Evolutionary conservation across 2,888 invertebrate genomes (phyloP), one percentile per base, ranked within the genome.

Genomic region (Tipula helvola): DNA sequence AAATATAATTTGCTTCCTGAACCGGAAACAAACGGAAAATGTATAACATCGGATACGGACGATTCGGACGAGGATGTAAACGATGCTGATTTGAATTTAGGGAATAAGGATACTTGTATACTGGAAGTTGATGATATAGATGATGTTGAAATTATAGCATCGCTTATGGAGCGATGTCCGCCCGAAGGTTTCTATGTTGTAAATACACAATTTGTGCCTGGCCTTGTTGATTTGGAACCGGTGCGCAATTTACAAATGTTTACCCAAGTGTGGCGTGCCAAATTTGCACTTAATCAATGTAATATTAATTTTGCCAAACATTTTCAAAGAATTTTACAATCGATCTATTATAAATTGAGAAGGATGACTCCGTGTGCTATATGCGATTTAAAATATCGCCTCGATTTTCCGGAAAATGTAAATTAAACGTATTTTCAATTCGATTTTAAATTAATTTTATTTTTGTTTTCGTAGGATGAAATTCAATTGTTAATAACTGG

Each of bases 321-420:
- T 89, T 93, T 93, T 88, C 92, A 93, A 88, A 90, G 92, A 91
- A 92, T 95, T 86, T 90, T 95, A 41, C 94, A 95, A 93, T 95
- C 95, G 88, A 95, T 98, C 86, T 96, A 95, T 90, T 98, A 98
- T 92, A 98, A 98, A 92, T 92, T 98, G 89, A 93, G 98, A 12
- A 93, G 96, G 13, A 95, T 97, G 94, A 95, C 95, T 88, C 98
- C 98, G 0, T 97, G 97, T 91, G 96, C 97, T 16, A 92, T 98
- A 18, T 95, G 96, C 88, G 95, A 96, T 90, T 92, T 98, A 42
- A 93, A 94, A 89, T 97, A 98, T 91, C 94, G 95, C 88, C 93
- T 98, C 0, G 97, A 97, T 88, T 93, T 98, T 88, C 97, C 98
- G 0, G 98, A 98, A 91, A 95, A 96, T 87, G 95, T 94, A 91